A percentile compares a stretch with the other conserved stretches of the same genome.
These are phyloP conservation scores for Rugalucina vietnamica DNA, from an alignment of 2,888 invertebrate genomes.

Conservation along the genomic window DNA sequence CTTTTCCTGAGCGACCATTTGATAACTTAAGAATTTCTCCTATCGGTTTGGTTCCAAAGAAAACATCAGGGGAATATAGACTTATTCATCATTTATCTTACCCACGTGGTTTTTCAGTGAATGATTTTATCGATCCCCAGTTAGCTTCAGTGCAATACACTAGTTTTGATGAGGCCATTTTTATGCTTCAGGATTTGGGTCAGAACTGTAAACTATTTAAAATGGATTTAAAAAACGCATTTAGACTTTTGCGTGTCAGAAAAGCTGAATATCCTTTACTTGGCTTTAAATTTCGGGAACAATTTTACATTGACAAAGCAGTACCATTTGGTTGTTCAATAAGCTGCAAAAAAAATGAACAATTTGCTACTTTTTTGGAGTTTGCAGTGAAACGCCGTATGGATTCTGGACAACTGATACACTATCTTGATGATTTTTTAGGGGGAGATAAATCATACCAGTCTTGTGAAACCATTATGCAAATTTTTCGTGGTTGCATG, in stretches of 20 bases:
- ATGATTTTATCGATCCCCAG: constrained; percentile 21
- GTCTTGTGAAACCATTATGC: background rate
- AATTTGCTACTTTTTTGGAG: constrained; percentile 27
- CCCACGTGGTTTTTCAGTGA: constrained; percentile 27
- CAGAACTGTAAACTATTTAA: constrained; percentile 27
- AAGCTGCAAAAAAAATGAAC: constrained; percentile 16
- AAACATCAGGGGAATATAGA: background rate
- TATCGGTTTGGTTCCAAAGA: constrained; percentile 39
- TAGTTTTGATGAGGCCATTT: constrained; percentile 30
- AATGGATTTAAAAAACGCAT: constrained; percentile 32
- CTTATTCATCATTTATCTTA: constrained; percentile 44
- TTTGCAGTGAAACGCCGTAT: background rate
- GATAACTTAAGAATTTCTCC: constrained; percentile 30
- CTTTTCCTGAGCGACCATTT: constrained; percentile 21
- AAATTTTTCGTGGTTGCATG: background rate
- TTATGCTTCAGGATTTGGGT: constrained; percentile 35
- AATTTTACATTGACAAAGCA: constrained; percentile 25
- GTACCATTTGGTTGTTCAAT: constrained; percentile 17
- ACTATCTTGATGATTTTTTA: constrained; percentile 18
- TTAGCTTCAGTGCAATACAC: constrained; percentile 21
- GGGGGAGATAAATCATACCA: too few relatives aligned
- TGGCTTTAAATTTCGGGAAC: too few relatives aligned
- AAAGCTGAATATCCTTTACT: background rate
- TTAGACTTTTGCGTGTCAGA: background rate
- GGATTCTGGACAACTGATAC: background rate